Percentiles rank a stretch among this genome's conserved stretches.
Conservation (phyloP, 37 sponge, comb jelly and placozoan species). For the Lycopodina hypogea region DNA sequence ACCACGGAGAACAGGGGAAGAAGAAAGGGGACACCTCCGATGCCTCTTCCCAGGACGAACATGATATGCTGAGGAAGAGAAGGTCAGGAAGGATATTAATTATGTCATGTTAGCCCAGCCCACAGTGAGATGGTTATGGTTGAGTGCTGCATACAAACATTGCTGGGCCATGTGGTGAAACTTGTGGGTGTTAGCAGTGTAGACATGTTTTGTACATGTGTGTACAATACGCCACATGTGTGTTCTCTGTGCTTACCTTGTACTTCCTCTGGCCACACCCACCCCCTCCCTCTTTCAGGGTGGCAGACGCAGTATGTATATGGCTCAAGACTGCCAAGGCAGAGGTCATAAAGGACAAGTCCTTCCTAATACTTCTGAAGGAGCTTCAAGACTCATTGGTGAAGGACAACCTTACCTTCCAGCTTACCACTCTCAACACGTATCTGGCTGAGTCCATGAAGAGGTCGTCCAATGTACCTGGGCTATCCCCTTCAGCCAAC, state of each 20-base stretch:
- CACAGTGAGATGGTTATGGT: background rate
- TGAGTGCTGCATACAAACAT: no score
- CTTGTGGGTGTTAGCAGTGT: no score
- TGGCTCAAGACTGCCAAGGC: conserved; percentile 58
- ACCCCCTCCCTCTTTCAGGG: conserved; percentile 37
- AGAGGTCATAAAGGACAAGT: conserved; percentile 45
- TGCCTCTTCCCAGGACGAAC: background rate
- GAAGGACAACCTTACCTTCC: conserved; percentile 33
- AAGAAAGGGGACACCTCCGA: background rate
- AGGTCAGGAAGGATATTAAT: conserved; percentile 12
- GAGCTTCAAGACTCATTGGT: conserved; percentile 37
- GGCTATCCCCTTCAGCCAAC: background rate
- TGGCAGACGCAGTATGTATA: conserved; percentile 33
- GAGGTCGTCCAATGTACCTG: background rate
- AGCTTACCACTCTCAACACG: conserved; percentile 24
- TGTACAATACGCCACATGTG: background rate
- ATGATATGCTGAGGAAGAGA: conserved; percentile 29
- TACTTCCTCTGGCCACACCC: no score
- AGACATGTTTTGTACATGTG: no score
- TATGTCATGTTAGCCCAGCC: background rate
- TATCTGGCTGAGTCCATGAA: conserved; percentile 43
- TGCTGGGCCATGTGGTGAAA: no score
- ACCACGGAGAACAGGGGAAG: conserved; percentile 3
- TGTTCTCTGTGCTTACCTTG: no score
- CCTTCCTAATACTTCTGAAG: conserved; percentile 47